Evolutionary conservation across 2,888 invertebrate species (phyloP), one percentile per base, ranked within the genome.

Genomic region (Tyria jacobaeae): DNA sequence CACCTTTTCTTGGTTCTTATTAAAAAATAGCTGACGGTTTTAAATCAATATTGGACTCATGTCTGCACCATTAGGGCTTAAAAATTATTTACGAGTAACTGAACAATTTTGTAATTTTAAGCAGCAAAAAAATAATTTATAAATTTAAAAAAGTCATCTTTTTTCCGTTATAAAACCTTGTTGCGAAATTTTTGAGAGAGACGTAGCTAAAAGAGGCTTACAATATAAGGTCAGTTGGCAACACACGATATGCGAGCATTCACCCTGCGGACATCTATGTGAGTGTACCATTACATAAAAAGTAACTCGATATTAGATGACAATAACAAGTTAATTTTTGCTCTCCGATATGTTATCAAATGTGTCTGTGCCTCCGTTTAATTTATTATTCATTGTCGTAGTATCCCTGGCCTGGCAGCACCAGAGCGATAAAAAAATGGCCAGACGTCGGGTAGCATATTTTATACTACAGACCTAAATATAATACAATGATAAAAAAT

Each of bases 161-260:
- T n/a, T n/a, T n/a, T n/a, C n/a, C n/a, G n/a, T n/a, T n/a, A n/a
- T n/a, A n/a, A n/a, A n/a, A n/a, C n/a, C n/a, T n/a, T n/a, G n/a
- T n/a, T n/a, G n/a, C n/a, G n/a, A 44, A 21, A 21, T 21, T 9
- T 44, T 9, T 10, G 2, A 44, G 21, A 10, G 9, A 44, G 10
- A 17, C 37, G 67, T 70, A 68, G 70, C 65, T 39, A 63, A 74
- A 72, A 73, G 70, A 68, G 58, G 61, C 65, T 75, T 72, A 73
- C 10, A 21, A 44, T 78, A 77, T 69, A 65, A 59, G 61, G 48
- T 34, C 75, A 65, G 76, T 76, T 83, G 70, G 80, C 78, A 83
- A 84, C 81, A 76, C 60, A 57, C 71, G 83, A 83, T 84, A 84
- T 73, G 54, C 41, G 82, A 71, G 62, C 78, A 65, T 81, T 83